Base-by-base conservation (phyloP, 2,113 vertebrate genomes). In the Lasiurus cinereus region DNA sequence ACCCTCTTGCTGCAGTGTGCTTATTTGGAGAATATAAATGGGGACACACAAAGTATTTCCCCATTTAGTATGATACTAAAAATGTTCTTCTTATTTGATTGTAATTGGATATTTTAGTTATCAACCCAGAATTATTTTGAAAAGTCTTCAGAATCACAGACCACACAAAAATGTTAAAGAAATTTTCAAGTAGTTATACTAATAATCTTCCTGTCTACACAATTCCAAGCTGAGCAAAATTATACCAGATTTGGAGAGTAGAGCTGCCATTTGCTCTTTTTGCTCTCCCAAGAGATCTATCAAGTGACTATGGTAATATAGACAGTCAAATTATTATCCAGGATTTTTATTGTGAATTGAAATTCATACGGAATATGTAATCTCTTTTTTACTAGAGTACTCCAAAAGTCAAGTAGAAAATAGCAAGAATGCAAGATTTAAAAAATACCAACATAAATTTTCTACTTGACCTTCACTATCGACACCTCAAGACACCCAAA, bases 181-280 rank as follows among this genome's bases (percentile, higher is more conserved):
- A 50, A 72, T 15, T 84, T 62, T 36, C 62, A 91, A 73, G 56
- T 8, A 69, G 93, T 84, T 29, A 21, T 83, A 16, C 9, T 62
- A 66, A 39, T 87, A 76, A 46, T 86, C 59, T 78, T 79, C 67
- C 83, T 66, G 1, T 85, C 54, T 90, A 67, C 8, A 69, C 33
- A 95, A 52, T 76, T 93, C 6, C 59, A 72, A 82, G 80, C 83
- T 76, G 39, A 94, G 9, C 43, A 43, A 54, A 97, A 67, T 90
- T 88, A 92, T 33, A 89, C 5, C 19, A 87, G 69, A 8, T 46
- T 69, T 36, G 11, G 27, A 94, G 93, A 97, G 4, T 0, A 14
- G 90, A 78, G 21, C 19, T 15, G 0, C 77, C 62, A 82, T 10
- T 83, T 89, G 79, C 39, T 50, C 27, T 6, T 73, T 39, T 33